Evolutionary conservation across 2,797 vertebrate species (phyloP), one percentile per base, ranked within the genome.

Genomic region (Melanogrammus aeglefinus): DNA sequence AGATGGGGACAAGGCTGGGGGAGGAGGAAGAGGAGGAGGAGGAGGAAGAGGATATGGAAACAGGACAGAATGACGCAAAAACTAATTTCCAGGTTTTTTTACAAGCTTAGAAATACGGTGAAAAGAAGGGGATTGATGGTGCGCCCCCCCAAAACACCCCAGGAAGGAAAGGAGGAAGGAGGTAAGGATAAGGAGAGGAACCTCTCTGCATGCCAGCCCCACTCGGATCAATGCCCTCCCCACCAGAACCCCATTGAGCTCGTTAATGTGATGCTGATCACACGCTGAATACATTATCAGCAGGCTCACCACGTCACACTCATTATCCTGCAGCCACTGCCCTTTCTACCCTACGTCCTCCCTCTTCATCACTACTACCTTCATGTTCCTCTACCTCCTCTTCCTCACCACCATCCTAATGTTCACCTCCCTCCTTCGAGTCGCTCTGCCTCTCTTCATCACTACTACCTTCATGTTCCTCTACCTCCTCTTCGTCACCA

Each of bases 191-290:
- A 29, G n/a, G 33, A 31, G 24, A 21, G 35, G 72, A 18, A n/a
- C 12, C 8, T 76, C n/a, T 16, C 6, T n/a, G 51, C 24, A 35
- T 71, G 80, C 74, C 69, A 80, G 77, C 57, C 16, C 57, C 4
- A 77, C 35, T 27, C 18, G 66, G 76, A 78, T 79, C 79, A 29
- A 81, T 77, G 77, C 73, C 2, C 21, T 47, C 21, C 27, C 71
- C 51, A 14, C 41, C 16, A 3, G 73, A 75, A n/a, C 16, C 6
- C 63, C 10, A 74, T 71, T 72, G 41, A 78, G 75, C 31, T 35
- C 76, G 79, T 75, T 81, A 78, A 83, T 76, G 77, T 74, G 76
- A 80, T 73, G 73, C 81, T 82, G 72, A 80, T 73, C 21, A 0
- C 51, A 76, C n/a, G 51, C 39, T 51, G 35, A 72, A 71, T 78